phyloP scores from a whole-genome alignment of 2,888 invertebrate species.

The Aleiodes leptofemur region DNA sequence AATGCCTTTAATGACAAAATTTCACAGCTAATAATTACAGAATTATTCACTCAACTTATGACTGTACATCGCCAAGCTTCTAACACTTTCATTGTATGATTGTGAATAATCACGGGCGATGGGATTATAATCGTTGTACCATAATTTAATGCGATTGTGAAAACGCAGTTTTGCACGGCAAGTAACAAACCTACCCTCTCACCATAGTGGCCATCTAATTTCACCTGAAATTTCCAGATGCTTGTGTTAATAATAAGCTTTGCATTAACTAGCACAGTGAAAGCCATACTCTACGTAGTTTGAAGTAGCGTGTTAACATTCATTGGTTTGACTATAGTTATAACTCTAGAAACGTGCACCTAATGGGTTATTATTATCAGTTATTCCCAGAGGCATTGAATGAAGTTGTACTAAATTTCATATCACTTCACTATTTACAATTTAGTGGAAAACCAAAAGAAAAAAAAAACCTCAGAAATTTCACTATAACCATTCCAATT shows the following conservation, averaged over 20 bases:
- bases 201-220: background rate
- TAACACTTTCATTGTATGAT: background rate
- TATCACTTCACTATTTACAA: background rate
- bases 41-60: no score
- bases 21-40: no score
- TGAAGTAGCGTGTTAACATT: conserved; percentile 62
- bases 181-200: background rate
- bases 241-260: conserved; percentile 25
- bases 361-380: conserved; percentile 67
- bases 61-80: background rate
- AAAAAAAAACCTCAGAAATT: no score
- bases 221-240: conserved; percentile 2
- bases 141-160: background rate
- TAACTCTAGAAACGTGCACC: conserved; percentile 64
- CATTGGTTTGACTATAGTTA: conserved; percentile 54
- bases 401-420: conserved; percentile 65
- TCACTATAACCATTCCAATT: no score
- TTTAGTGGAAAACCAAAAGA: no score
- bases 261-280: background rate
- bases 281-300: background rate
- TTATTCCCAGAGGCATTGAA: conserved; percentile 56
- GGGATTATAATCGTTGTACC: background rate
- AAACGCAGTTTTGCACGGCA: conserved; percentile 5
- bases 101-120: background rate
- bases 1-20: no score